Base-by-base conservation (phyloP, 2,888 invertebrate species). In the Idaea aversata region DNA sequence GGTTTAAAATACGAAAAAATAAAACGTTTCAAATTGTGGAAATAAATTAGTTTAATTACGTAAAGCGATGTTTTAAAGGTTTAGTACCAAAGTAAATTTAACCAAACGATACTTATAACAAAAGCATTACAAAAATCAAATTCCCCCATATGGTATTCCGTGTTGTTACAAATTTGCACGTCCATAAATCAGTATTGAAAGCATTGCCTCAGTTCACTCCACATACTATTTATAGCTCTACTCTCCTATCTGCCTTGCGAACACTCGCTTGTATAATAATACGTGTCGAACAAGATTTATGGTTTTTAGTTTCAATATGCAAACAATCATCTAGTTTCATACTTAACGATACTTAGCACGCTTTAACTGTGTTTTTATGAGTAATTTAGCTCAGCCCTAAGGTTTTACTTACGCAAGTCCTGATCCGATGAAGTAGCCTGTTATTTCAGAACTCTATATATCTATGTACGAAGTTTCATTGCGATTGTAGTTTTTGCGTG, bases 181-280 rank as follows among this genome's bases (percentile, higher is more conserved):
- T 75, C 78, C 76, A 85, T 87, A 86, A 87, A 88, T 87, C 77
- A 76, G 81, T 83, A 83, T 85, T 85, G 85, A 81, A 83, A 80
- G 73, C 74, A 75, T 75, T 76, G 69, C 70, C 71, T 72, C 75
- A 13, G 47, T 47, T 47, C 47, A 47, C 47, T 47, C 47, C 47
- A 47, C 13, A 47, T 47, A 47, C 7, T 47, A 47, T 47, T 47
- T 47, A 47, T 47, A 47, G 47, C 47, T 47, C 7, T 10, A 47
- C 47, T 47, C 47, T 47, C 4, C 47, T 47, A 13, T 47, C 47
- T 47, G 47, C 7, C 47, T 47, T 10, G 13, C 7, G 47, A 47
- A 47, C 47, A 47, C 47, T 47, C 47, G 47, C 47, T 47, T 47
- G 10, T 47, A 47, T 13, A 47, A 6, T 47, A 47, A 13, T 47